A percentile compares a stretch with the other conserved stretches of the same genome.
These are phyloP conservation scores for Vollenhovia emeryi DNA, from an alignment of 1,140 invertebrate species.

Conservation along the genomic window DNA sequence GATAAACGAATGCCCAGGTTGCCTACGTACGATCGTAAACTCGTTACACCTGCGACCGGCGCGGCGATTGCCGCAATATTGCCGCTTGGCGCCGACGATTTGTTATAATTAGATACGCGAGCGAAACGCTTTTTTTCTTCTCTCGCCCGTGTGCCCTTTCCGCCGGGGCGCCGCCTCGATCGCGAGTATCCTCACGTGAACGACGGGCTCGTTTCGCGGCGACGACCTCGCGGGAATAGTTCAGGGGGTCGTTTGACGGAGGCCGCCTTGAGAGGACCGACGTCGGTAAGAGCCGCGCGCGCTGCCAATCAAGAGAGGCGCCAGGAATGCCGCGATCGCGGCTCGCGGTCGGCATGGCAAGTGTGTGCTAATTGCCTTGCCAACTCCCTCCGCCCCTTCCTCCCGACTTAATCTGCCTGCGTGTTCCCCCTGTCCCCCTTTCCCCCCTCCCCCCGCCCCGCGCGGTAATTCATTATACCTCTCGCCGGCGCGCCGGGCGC, in stretches of 20 bases:
- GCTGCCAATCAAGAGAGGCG: constrained; percentile 77
- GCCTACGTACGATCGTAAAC: constrained; percentile 7
- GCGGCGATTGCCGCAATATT: background rate
- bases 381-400: background rate
- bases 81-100: background rate
- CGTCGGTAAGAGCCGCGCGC: constrained; percentile 11
- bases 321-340: constrained; percentile 73
- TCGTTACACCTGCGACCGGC: background rate
- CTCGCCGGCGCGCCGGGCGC: constrained; percentile 20
- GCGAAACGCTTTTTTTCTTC: background rate
- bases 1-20: background rate
- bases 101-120: constrained; percentile 45
- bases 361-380: constrained; percentile 77
- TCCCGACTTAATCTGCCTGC: background rate
- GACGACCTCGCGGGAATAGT: constrained; percentile 25
- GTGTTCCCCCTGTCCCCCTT: background rate
- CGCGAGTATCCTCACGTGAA: constrained; percentile 51
- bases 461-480: constrained; percentile 55
- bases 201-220: background rate
- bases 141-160: background rate
- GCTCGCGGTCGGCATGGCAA: constrained; percentile 72
- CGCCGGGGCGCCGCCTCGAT: constrained; percentile 14
- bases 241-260: constrained; percentile 62
- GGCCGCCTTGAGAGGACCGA: constrained; percentile 62
- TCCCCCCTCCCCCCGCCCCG: background rate